Evolutionary conservation across 2,888 invertebrate species (phyloP).

Genomic region (Muschampia plurimacula): DNA sequence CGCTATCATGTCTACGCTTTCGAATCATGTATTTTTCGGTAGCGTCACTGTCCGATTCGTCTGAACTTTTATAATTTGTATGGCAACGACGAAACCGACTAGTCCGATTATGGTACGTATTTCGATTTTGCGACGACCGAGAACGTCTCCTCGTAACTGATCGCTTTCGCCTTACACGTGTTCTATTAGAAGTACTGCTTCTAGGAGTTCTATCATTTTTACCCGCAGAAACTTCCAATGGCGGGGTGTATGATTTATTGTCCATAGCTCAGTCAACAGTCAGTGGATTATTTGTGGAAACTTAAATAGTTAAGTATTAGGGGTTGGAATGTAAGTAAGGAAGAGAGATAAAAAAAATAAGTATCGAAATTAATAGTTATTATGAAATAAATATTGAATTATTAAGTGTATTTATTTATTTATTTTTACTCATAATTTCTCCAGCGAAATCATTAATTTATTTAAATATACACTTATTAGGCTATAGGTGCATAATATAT

Average conservation of each 20-base stretch:
- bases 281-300: background rate
- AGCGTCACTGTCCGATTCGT: background rate
- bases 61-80: background rate
- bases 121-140: background rate
- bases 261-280: background rate
- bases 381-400: no score
- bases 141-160: background rate
- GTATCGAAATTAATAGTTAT: no score
- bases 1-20: background rate
- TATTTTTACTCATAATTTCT: no score
- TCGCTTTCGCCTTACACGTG: background rate
- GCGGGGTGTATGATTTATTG: background rate
- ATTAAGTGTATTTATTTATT: no score
- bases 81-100: background rate
- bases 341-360: no score
- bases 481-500: no score
- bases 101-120: background rate
- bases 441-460: no score
- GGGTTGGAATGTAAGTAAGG: no score
- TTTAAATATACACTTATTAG: no score
- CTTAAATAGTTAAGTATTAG: background rate
- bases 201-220: background rate
- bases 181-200: background rate
- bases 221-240: background rate
- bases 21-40: background rate